These are phyloP conservation scores for Tursiops truncatus DNA, from an alignment of 2,113 vertebrate species.

Conservation along the genomic window DNA sequence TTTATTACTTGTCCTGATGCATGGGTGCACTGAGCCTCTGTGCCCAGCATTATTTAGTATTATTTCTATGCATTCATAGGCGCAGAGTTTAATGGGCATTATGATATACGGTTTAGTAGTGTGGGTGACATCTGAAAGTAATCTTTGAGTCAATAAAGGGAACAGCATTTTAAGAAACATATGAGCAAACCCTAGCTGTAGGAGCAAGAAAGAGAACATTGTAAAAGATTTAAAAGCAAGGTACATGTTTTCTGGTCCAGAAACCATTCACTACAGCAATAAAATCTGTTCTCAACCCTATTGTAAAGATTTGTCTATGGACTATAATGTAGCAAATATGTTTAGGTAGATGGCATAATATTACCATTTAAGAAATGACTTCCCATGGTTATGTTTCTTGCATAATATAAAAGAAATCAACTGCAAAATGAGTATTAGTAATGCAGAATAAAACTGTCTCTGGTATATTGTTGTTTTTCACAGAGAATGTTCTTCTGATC, in stretches of 20 bases:
- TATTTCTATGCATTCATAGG: conserved; percentile 65
- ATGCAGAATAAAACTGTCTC: neutral
- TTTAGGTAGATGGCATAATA: conserved; percentile 54
- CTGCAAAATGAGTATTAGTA: neutral
- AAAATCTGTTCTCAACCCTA: conserved; percentile 36
- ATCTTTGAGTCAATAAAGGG: conserved; percentile 75
- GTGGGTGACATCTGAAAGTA: conserved; percentile 66
- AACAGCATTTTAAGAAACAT: conserved; percentile 61
- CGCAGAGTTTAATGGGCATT: conserved; percentile 65
- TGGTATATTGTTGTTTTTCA: neutral
- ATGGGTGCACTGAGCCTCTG: conserved; percentile 54
- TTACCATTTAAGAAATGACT: conserved; percentile 65
- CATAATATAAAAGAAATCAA: conserved; percentile 53
- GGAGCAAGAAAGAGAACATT: conserved; percentile 60
- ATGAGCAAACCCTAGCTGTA: conserved; percentile 49
- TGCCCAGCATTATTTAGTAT: conserved; percentile 65
- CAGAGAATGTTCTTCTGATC: neutral
- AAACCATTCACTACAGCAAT: conserved; percentile 48
- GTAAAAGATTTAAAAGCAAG: conserved; percentile 76
- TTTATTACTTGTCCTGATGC: conserved; percentile 66
- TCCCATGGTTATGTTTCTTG: conserved; percentile 36
- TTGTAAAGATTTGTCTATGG: conserved; percentile 57
- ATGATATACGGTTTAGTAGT: conserved; percentile 54
- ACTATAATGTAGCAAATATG: neutral
- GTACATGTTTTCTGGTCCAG: conserved; percentile 45